Conservation (phyloP, 2,113 vertebrate species). For the Toxostoma redivivum region DNA sequence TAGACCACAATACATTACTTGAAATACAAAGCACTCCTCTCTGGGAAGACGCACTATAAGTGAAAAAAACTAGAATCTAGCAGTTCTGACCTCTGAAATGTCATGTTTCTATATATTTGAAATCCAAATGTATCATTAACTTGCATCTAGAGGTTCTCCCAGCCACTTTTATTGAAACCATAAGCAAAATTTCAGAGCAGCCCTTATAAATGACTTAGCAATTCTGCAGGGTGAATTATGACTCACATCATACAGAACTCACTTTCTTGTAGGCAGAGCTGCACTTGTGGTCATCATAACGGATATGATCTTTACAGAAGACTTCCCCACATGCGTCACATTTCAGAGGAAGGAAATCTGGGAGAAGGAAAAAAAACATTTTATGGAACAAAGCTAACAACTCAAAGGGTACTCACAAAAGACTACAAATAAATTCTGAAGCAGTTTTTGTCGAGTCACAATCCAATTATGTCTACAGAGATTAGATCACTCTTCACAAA, state of each 20-base stretch:
- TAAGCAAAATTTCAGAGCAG: neutral
- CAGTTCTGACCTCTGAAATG: neutral
- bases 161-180: neutral
- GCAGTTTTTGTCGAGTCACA: neutral
- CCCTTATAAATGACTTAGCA: neutral
- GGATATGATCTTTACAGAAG: conserved; percentile 93
- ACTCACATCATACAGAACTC: accelerated
- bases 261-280: conserved; percentile 91
- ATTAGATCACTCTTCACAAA: neutral
- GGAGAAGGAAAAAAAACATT: neutral
- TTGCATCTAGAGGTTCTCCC: neutral
- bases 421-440: neutral
- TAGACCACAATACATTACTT: neutral
- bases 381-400: neutral
- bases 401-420: neutral
- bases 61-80: neutral
- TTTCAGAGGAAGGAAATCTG: conserved; percentile 93
- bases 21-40: neutral
- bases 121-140: neutral
- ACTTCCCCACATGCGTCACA: conserved; percentile 87
- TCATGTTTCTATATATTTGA: neutral
- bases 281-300: conserved; percentile 84
- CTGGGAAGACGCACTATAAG: accelerated
- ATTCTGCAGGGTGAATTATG: neutral
- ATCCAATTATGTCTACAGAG: accelerated